Base-by-base conservation (phyloP, 2,113 vertebrate genomes). In the Triplophysa rosa region DNA sequence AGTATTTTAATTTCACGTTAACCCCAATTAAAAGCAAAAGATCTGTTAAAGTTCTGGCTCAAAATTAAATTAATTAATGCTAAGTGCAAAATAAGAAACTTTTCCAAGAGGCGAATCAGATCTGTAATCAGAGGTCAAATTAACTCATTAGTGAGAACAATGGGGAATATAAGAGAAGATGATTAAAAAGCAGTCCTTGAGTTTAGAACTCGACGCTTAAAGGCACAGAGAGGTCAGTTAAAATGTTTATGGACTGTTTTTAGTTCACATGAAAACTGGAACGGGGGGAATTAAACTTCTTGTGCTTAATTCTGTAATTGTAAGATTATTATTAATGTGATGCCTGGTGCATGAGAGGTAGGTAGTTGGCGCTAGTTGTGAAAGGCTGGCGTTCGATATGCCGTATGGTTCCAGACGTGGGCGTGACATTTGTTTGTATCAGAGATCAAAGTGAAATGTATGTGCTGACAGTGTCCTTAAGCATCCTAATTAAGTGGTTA, bases 381-480 rank as follows among this genome's bases (percentile, higher is more conserved):
- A 21, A 58, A 47, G 23, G 37, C 64, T 78, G 37, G 45, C 49
- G 3, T 59, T 42, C 26, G 19, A 45, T 72, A 54, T 42, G 37
- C 58, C 21, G 13, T 29, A 26, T n/a, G 21, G 19, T 73, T 63
- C 65, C 61, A 67, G 12, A 75, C 66, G 40, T 77, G 49, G 79
- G 78, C 26, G 26, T 40, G 66, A 80, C 68, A 75, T 82, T 82
- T 84, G 64, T 62, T 70, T 49, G 17, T 69, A 68, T 69, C 54
- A 19, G 40, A 86, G 80, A 83, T 86, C 70, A 86, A 86, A 86
- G 83, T 12, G 52, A 13, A 77, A 29, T 54, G 19, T 74, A 66
- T 61, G 71, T 56, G 52, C 24, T 58, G 47, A 70, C 62, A 67
- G 78, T 67, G 54, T 70, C 66, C 70, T 84, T 81, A 62, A 84